Evolutionary conservation across 2,797 vertebrate genomes (phyloP).

Genomic region (Ceryle rudis): DNA sequence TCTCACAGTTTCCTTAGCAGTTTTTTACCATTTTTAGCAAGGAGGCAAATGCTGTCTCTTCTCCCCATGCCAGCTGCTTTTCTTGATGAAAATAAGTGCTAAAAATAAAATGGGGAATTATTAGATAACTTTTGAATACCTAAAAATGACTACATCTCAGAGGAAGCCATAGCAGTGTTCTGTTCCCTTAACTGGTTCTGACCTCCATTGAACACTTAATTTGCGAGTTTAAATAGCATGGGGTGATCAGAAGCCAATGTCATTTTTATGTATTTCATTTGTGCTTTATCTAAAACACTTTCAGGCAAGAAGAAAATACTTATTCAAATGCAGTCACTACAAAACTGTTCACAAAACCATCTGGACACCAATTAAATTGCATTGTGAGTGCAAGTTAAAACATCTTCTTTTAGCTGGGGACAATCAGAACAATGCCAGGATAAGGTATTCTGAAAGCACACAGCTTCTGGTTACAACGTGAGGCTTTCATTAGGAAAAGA

Average conservation of each 20-base stretch:
- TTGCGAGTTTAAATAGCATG: neutral
- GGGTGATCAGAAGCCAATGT: neutral
- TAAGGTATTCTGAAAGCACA: neutral
- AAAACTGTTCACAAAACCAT: neutral
- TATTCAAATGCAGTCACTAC: neutral
- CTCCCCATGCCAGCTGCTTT: neutral
- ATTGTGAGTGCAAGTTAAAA: neutral
- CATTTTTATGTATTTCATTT: neutral
- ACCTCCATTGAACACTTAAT: neutral
- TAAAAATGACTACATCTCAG: neutral
- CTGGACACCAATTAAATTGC: conserved; percentile 10
- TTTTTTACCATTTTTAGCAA: neutral
- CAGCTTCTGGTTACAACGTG: neutral
- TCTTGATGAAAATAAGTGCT: neutral
- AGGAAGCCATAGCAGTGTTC: neutral
- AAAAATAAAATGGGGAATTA: neutral
- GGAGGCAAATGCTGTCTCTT: neutral
- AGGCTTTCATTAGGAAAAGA: neutral
- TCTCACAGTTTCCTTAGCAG: neutral
- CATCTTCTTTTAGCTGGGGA: neutral
- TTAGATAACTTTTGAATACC: neutral
- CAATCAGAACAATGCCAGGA: neutral
- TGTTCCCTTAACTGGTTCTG: neutral
- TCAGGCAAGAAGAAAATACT: neutral
- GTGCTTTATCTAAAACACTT: neutral